These are phyloP conservation scores for Gallinago solitaria DNA, from an alignment of 2,797 vertebrate species.

Conservation along the genomic window DNA sequence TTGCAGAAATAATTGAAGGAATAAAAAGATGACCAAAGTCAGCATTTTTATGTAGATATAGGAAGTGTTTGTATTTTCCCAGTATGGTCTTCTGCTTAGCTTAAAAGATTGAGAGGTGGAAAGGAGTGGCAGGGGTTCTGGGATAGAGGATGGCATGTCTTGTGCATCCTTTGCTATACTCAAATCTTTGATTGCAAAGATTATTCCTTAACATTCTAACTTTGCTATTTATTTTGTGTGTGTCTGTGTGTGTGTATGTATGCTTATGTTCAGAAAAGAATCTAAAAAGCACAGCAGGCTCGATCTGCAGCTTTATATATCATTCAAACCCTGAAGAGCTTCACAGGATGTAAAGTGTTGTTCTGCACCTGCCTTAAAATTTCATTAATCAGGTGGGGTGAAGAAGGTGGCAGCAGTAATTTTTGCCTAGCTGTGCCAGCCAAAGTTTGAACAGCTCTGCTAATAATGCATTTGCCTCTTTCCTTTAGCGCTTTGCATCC, in stretches of 20 bases:
- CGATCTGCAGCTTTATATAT: background rate
- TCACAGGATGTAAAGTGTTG: background rate
- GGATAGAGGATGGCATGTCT: background rate
- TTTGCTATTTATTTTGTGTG: background rate
- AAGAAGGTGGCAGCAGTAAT: background rate
- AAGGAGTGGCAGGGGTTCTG: background rate
- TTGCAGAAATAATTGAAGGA: background rate
- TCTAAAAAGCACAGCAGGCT: slow-evolving; percentile 65
- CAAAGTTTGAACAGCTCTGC: background rate
- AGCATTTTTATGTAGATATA: background rate
- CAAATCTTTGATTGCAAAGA: background rate
- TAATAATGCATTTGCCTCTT: background rate
- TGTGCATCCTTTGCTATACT: background rate
- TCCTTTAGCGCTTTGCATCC: background rate
- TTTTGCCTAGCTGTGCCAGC: background rate
- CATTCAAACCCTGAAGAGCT: background rate
- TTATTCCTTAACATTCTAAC: slow-evolving; percentile 26
- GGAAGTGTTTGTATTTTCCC: background rate
- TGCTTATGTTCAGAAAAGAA: background rate
- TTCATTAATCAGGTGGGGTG: background rate
- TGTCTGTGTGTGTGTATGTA: background rate
- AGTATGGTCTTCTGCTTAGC: background rate
- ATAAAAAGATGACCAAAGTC: background rate
- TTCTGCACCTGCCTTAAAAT: background rate
- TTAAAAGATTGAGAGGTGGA: background rate